A percentile compares a stretch with the other conserved stretches of the same genome.
These are phyloP conservation scores for Fragum sueziense DNA, from an alignment of 2,888 invertebrate genomes.

Conservation along the genomic window DNA sequence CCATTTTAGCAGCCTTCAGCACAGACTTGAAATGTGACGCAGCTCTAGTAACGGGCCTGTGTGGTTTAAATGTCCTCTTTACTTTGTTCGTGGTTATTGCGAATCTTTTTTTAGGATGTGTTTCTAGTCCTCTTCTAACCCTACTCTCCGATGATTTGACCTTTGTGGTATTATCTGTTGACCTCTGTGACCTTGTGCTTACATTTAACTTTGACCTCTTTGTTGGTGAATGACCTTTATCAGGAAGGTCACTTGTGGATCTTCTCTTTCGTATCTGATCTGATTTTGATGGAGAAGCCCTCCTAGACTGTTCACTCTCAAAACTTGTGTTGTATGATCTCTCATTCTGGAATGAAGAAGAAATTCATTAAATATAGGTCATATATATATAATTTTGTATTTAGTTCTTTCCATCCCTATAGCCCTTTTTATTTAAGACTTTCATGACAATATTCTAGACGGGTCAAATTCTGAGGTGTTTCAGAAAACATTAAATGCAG, in stretches of 20 bases:
- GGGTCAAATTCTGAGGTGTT: no score
- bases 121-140: constrained; percentile 36
- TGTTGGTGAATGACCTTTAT: constrained; percentile 28
- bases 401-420: no score
- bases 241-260: constrained; percentile 30
- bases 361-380: no score
- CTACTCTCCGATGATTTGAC: not conserved
- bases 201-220: constrained; percentile 35
- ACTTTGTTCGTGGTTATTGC: constrained; percentile 21
- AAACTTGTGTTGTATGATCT: not conserved
- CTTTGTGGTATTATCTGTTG: constrained; percentile 27
- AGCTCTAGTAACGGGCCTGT: constrained; percentile 57
- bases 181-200: constrained; percentile 24
- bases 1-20: constrained; percentile 57
- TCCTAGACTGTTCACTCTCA: not conserved
- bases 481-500: no score
- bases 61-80: constrained; percentile 53
- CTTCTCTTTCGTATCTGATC: constrained; percentile 46
- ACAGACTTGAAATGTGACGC: constrained; percentile 54
- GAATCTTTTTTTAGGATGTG: constrained; percentile 52
- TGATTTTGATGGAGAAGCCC: not conserved
- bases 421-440: no score
- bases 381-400: no score
- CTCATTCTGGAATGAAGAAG: not conserved
- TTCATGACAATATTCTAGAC: no score